Percentiles rank a stretch among this genome's conserved stretches.
Evolutionary conservation across 2,113 vertebrate species (phyloP).

Genomic region (Mormyrus lacerda): DNA sequence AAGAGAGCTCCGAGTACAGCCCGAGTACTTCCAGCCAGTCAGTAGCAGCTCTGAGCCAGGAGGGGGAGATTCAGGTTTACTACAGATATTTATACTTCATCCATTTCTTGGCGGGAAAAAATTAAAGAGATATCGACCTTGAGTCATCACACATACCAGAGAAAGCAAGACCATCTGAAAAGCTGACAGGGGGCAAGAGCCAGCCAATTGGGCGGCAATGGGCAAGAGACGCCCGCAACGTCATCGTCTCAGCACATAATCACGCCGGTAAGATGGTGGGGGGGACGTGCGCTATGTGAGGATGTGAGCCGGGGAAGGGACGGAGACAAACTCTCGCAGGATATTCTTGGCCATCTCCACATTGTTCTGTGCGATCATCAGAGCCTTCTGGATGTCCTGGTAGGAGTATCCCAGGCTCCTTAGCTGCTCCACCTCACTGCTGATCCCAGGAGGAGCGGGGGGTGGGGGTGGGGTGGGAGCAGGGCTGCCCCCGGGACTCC

Average conservation of each 20-base stretch:
- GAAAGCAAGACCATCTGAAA: constrained; percentile 43
- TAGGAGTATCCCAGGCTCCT: constrained; percentile 95
- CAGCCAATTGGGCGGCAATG: constrained; percentile 35
- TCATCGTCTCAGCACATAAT: constrained; percentile 19
- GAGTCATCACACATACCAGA: constrained; percentile 27
- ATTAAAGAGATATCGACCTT: neutral
- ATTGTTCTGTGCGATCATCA: constrained; percentile 98
- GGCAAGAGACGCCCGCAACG: constrained; percentile 24
- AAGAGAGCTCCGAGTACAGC: neutral
- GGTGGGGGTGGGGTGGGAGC: constrained; percentile 42
- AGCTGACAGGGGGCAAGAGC: constrained; percentile 44
- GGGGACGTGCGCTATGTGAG: constrained; percentile 75
- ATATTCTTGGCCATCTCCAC: constrained; percentile 98
- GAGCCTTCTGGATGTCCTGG: constrained; percentile 98
- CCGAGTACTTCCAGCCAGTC: constrained; percentile 43
- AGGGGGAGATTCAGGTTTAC: neutral
- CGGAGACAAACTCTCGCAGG: constrained; percentile 90
- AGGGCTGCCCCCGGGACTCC: constrained; percentile 70
- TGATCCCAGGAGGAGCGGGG: constrained; percentile 54
- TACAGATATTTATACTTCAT: constrained; percentile 3
- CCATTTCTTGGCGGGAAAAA: constrained; percentile 10
- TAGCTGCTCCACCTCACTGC: constrained; percentile 86
- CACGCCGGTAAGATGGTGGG: constrained; percentile 41
- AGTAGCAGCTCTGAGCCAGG: neutral
- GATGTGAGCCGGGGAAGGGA: constrained; percentile 82